Conservation (phyloP, 2,797 vertebrate genomes). For the Botia almorhae region DNA sequence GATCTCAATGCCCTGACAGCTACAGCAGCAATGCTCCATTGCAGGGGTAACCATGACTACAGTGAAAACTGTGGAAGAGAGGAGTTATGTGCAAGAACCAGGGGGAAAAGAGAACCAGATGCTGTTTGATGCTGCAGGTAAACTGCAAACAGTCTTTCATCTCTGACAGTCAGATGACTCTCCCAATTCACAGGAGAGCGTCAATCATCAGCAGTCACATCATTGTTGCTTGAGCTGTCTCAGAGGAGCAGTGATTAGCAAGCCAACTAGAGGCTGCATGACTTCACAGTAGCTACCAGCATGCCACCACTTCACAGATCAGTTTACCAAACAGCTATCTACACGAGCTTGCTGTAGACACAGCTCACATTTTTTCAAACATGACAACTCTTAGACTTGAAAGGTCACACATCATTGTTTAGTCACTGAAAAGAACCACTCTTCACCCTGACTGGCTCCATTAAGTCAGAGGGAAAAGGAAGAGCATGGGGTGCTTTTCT, state of each 20-base stretch:
- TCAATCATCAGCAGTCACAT: constrained; percentile 77
- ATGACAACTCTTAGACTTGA: constrained; percentile 41
- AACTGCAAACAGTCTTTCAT: constrained; percentile 82
- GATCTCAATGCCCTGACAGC: constrained; percentile 71
- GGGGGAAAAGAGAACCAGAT: constrained; percentile 59
- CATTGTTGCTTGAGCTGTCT: constrained; percentile 72
- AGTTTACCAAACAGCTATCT: constrained; percentile 44
- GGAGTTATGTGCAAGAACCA: constrained; percentile 59
- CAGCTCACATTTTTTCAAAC: constrained; percentile 38
- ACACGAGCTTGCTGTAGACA: constrained; percentile 44
- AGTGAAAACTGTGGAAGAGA: constrained; percentile 61
- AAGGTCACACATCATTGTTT: constrained; percentile 19
- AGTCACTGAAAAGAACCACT: constrained; percentile 17
- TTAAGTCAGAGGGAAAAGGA: constrained; percentile 7
- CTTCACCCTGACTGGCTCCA: constrained; percentile 34
- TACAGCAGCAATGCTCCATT: constrained; percentile 62
- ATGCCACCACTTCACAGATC: constrained; percentile 32
- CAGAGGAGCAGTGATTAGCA: constrained; percentile 76
- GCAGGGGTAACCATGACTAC: constrained; percentile 77
- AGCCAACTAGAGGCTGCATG: constrained; percentile 54
- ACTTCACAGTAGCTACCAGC: constrained; percentile 48
- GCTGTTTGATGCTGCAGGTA: constrained; percentile 81
- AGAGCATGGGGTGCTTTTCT: background rate
- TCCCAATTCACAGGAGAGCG: constrained; percentile 76
- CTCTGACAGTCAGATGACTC: constrained; percentile 78